These are phyloP conservation scores for Lates calcarifer DNA, from an alignment of 2,113 vertebrate species.

Conservation along the genomic window DNA sequence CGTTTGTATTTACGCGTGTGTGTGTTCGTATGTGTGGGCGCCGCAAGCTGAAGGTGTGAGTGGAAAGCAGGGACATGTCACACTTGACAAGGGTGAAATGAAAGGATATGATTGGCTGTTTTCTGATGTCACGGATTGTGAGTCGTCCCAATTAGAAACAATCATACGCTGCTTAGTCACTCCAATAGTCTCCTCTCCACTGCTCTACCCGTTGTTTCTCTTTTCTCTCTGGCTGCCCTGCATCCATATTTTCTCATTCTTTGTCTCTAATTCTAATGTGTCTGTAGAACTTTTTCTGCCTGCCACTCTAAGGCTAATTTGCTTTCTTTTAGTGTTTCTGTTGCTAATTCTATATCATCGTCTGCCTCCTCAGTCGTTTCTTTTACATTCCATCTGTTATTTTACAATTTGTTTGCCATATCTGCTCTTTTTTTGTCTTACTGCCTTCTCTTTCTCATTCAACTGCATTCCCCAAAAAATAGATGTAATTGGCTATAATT, in stretches of 20 bases:
- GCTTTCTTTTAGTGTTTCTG: background rate
- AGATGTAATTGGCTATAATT: background rate
- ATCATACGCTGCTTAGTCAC: constrained; percentile 64
- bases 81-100: constrained; percentile 74
- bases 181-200: constrained; percentile 38
- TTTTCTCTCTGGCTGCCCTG: background rate
- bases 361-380: background rate
- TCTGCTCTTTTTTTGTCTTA: background rate
- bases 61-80: constrained; percentile 68
- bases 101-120: constrained; percentile 71
- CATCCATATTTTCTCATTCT: background rate
- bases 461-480: background rate
- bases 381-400: background rate
- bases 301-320: constrained; percentile 8
- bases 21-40: constrained; percentile 7
- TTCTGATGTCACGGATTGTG: constrained; percentile 65
- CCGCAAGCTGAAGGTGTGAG: constrained; percentile 45
- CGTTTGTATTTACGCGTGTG: constrained; percentile 15
- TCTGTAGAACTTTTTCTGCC: constrained; percentile 6
- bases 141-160: constrained; percentile 71
- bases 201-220: background rate
- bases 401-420: background rate
- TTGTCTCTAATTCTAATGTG: constrained; percentile 12
- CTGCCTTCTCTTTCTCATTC: background rate
- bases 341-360: constrained; percentile 1